Conservation (phyloP, 2,113 vertebrate genomes). For the Chunga burmeisteri region DNA sequence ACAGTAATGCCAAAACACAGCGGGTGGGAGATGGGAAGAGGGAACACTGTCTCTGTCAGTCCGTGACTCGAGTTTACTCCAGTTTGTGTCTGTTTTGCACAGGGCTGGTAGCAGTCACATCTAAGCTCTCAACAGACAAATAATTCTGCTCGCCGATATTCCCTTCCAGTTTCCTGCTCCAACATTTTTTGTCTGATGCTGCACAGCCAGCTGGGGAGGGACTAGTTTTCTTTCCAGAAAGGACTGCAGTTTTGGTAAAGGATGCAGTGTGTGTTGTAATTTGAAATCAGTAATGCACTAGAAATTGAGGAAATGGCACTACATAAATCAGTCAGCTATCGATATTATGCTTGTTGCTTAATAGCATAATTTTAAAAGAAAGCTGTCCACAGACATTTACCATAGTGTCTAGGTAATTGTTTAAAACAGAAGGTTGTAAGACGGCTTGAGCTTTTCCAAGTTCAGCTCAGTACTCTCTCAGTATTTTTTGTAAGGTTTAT, state of each 20-base stretch:
- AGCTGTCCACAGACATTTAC: not conserved
- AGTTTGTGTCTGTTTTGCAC: not conserved
- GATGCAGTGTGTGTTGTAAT: not conserved
- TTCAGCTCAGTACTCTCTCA: not conserved
- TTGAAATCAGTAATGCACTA: constrained; percentile 2
- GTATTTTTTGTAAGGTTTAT: not conserved
- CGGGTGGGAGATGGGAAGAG: not conserved
- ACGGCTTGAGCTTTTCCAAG: not conserved
- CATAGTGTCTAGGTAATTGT: not conserved
- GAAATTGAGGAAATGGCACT: not conserved
- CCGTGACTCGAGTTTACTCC: not conserved
- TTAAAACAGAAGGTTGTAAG: not conserved
- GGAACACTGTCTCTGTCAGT: accelerated
- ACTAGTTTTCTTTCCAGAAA: not conserved
- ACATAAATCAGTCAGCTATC: not conserved
- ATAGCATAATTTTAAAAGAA: not conserved
- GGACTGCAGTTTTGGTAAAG: not conserved
- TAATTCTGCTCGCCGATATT: not conserved
- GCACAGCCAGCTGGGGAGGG: not conserved
- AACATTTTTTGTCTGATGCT: not conserved
- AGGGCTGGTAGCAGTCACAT: not conserved
- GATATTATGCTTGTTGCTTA: not conserved
- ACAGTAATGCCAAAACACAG: not conserved
- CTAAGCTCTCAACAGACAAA: not conserved
- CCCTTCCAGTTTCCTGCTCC: not conserved